A percentile compares a stretch with the other conserved stretches of the same genome.
phyloP scores from a whole-genome alignment of 2,797 vertebrate species.

The Notolepis coatsorum region DNA sequence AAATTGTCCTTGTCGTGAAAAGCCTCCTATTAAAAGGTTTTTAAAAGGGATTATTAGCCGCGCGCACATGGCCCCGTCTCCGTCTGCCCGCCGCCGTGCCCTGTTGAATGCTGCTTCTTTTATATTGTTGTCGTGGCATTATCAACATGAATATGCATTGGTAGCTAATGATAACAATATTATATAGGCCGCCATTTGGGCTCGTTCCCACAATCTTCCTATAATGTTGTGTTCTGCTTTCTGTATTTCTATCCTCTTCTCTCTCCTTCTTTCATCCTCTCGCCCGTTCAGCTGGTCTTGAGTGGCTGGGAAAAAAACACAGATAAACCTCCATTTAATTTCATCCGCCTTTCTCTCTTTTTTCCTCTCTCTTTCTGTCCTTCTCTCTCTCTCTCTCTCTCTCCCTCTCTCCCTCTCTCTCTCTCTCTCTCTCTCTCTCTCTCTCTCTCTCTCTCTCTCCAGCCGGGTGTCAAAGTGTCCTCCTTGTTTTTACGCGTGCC shows the following conservation, averaged over 20 bases:
- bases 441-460: slow-evolving; percentile 72
- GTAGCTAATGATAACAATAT: slow-evolving; percentile 11
- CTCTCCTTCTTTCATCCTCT: slow-evolving; percentile 52
- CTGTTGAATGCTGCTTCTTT: no score
- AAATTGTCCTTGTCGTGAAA: slow-evolving; percentile 1
- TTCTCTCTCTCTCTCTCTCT: background rate
- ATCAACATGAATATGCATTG: slow-evolving; percentile 13
- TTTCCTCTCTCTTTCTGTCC: background rate
- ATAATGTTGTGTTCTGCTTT: slow-evolving; percentile 54
- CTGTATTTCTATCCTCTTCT: slow-evolving; percentile 30
- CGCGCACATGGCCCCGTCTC: background rate
- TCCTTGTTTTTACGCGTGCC: slow-evolving; percentile 85
- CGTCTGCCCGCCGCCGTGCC: slow-evolving; percentile 5
- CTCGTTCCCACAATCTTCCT: slow-evolving; percentile 79
- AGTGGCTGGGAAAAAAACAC: slow-evolving; percentile 80
- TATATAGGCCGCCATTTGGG: slow-evolving; percentile 77
- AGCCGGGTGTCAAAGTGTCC: slow-evolving; percentile 83
- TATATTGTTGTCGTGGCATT: slow-evolving; percentile 1
- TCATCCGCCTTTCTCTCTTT: no score
- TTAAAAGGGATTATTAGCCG: slow-evolving; percentile 8
- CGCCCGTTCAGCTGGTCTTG: slow-evolving; percentile 73
- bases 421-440: slow-evolving; percentile 69
- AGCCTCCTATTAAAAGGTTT: background rate
- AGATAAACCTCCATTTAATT: slow-evolving; percentile 81
- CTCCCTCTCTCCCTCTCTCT: background rate